These are phyloP conservation scores for Heliornis fulica DNA, from an alignment of 2,113 vertebrate genomes.

Conservation along the genomic window DNA sequence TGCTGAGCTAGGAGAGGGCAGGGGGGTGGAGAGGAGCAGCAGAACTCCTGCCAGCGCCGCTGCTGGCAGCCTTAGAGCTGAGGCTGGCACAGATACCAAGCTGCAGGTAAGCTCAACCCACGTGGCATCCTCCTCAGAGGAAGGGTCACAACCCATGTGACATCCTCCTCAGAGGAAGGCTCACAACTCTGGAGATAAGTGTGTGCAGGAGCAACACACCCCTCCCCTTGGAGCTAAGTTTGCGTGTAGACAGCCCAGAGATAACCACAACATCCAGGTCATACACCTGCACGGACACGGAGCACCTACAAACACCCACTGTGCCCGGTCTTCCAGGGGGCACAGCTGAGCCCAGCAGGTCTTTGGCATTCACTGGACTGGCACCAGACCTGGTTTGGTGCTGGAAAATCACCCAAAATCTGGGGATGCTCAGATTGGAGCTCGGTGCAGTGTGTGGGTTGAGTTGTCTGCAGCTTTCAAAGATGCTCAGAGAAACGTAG, in stretches of 20 bases:
- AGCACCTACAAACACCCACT: neutral
- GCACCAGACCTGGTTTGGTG: no score
- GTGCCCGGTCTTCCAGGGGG: neutral
- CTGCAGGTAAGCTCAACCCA: neutral
- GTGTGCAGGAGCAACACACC: neutral
- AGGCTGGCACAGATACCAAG: fast-evolving
- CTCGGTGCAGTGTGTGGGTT: neutral
- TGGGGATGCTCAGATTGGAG: neutral
- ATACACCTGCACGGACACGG: neutral
- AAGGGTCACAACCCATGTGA: fast-evolving
- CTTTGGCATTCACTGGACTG: fast-evolving
- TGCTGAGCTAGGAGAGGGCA: neutral
- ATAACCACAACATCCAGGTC: neutral
- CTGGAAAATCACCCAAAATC: neutral
- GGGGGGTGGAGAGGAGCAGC: neutral
- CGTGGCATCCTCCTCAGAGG: no score
- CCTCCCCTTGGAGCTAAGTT: neutral
- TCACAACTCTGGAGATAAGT: neutral
- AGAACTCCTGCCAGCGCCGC: neutral
- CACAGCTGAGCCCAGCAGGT: neutral
- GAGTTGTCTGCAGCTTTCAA: neutral
- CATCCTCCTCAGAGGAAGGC: neutral
- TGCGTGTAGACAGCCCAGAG: neutral
- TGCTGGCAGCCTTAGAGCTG: fast-evolving
- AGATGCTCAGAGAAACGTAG: neutral